Conservation (phyloP, 1,140 invertebrate species). For the Meloidogyne floridensis region DNA sequence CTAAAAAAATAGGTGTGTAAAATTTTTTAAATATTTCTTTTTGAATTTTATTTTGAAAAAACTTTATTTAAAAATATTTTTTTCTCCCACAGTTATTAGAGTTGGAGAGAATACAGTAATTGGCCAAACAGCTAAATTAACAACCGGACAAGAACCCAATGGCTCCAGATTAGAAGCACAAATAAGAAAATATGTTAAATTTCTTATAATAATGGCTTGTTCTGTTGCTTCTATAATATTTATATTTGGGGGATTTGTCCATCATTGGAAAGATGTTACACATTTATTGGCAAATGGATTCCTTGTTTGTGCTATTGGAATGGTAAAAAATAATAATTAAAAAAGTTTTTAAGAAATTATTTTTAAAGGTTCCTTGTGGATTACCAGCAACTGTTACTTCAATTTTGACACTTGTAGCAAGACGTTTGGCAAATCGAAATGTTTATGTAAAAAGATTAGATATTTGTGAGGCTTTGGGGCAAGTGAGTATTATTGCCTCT, state of each 20-base stretch:
- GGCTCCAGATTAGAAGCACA: constrained; percentile 42
- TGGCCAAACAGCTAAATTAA: constrained; percentile 55
- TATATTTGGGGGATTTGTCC: constrained; percentile 47
- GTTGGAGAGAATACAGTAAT: constrained; percentile 47
- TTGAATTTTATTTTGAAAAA: background rate
- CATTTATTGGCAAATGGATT: constrained; percentile 38
- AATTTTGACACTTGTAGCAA: constrained; percentile 91
- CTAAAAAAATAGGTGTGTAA: too few relatives aligned
- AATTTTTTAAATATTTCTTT: background rate
- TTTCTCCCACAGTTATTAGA: background rate
- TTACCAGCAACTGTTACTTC: constrained; percentile 98
- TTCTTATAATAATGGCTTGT: constrained; percentile 50
- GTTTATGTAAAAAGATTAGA: constrained; percentile 96
- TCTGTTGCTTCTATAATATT: constrained; percentile 50
- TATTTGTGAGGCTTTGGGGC: constrained; percentile 69
- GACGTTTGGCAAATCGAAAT: constrained; percentile 95
- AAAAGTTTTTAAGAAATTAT: background rate
- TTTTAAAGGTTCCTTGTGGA: constrained; percentile 80
- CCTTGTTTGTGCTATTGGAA: constrained; percentile 45
- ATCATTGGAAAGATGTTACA: constrained; percentile 39
- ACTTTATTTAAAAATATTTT: background rate
- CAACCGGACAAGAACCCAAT: constrained; percentile 49
- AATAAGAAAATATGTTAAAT: constrained; percentile 54
- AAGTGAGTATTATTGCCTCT: constrained; percentile 79
- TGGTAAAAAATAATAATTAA: constrained; percentile 63